Conservation (phyloP, 2,113 vertebrate genomes). For the Baryphthengus martii region DNA sequence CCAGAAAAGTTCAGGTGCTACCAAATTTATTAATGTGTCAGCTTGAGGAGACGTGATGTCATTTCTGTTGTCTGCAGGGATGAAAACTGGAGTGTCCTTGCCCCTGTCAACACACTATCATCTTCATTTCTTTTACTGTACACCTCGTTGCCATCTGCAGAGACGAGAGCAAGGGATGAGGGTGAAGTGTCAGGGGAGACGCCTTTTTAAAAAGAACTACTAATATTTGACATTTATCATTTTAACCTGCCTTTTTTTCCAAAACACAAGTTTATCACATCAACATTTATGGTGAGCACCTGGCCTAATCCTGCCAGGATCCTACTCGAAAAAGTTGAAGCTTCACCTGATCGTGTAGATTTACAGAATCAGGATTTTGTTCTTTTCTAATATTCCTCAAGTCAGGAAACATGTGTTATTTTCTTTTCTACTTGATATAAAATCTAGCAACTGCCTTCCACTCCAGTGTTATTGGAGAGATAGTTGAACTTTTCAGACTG, state of each 20-base stretch:
- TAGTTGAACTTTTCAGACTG: not conserved
- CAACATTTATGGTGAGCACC: not conserved
- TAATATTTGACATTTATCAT: conserved; percentile 84
- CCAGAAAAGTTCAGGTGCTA: conserved; percentile 92
- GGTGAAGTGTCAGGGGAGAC: conserved; percentile 73
- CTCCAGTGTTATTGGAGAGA: not conserved
- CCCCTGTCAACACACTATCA: conserved; percentile 88
- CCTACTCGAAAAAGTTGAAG: not conserved
- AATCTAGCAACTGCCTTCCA: not conserved
- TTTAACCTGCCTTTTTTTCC: conserved; percentile 62
- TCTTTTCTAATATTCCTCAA: not conserved
- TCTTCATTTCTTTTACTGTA: conserved; percentile 86
- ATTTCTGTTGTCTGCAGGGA: conserved; percentile 83
- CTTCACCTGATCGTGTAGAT: not conserved
- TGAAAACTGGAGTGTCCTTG: conserved; percentile 82
- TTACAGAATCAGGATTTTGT: not conserved
- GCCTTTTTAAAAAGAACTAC: conserved; percentile 74
- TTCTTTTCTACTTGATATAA: not conserved
- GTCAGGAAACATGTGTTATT: not conserved
- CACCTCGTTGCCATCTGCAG: conserved; percentile 80
- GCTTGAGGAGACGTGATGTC: conserved; percentile 82
- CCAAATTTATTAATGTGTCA: conserved; percentile 94
- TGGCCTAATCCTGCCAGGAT: not conserved
- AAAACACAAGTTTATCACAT: not conserved
- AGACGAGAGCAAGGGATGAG: conserved; percentile 58